Evolutionary conservation across 2,888 invertebrate genomes (phyloP), one percentile per base, ranked within the genome.

Genomic region (Eurytoma adleriae): DNA sequence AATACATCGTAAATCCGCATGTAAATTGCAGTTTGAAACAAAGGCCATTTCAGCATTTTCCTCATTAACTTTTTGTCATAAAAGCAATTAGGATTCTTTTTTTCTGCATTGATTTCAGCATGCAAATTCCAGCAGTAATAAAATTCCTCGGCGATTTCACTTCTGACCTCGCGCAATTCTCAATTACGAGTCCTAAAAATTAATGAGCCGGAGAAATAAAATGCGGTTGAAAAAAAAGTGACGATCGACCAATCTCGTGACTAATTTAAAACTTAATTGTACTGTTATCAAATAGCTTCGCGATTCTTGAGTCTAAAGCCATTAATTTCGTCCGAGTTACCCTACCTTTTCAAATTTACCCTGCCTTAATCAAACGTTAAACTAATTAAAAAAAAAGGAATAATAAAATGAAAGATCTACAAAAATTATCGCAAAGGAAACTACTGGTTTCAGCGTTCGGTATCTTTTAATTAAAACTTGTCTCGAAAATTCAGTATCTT

Each of bases 221-320:
- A n/a, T 4, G 52, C 24, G 24, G 24, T 24, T 24, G 24, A 24
- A 10, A 40, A n/a, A 54, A 54, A 52, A 54, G 56, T 56, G 76
- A 77, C 62, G 20, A 77, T 77, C 48, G 56, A 64, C 54, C 70
- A 70, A n/a, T 54, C 40, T 52, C 61, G 20, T 40, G 56, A 62
- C 84, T 86, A 85, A 87, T 86, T 86, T 85, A 84, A 85, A 86
- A 85, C 84, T 84, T 84, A 82, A 85, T 86, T 85, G 86, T 84
- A 83, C 82, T 83, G 84, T 86, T 84, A 85, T 84, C 81, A 84
- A 84, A 85, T 84, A 79, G 79, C 77, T 27, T 57, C 24, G 54
- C 40, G 40, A 40, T 10, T 40, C 7, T 10, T 40, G 1, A 40
- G 40, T 40, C 40, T 40, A 10, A 40, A 40, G 40, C 40, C 10